Evolutionary conservation across 2,113 vertebrate species (phyloP).

Genomic region (Bolborhynchus lineola): DNA sequence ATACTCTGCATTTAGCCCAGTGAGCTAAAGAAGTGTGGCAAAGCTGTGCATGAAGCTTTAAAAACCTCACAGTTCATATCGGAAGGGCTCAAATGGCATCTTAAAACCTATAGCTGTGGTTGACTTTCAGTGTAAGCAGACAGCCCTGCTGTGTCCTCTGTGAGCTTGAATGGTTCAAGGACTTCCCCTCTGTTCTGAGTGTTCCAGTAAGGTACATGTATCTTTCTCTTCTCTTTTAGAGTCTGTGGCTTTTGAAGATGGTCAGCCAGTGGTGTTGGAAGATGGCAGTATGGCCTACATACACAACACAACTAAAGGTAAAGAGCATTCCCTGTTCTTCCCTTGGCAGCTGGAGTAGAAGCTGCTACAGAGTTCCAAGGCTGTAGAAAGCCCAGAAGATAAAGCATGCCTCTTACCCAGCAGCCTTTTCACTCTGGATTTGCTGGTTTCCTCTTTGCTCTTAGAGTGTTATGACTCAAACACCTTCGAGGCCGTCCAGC

Average conservation of each 20-base stretch:
- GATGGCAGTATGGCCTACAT: constrained; percentile 81
- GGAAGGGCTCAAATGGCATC: not conserved
- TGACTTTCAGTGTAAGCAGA: not conserved
- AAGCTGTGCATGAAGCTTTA: not conserved
- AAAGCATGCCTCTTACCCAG: not conserved
- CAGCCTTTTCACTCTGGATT: not conserved
- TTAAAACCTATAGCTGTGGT: not conserved
- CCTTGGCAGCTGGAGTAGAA: not conserved
- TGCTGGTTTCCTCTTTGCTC: not conserved
- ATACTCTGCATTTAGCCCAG: not conserved
- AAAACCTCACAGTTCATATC: not conserved
- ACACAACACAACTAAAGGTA: constrained; percentile 78
- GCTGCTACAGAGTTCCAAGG: not conserved
- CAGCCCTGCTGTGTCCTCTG: not conserved
- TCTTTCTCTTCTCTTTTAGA: constrained; percentile 49
- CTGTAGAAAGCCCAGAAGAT: not conserved
- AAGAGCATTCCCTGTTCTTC: not conserved
- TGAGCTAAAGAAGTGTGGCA: not conserved
- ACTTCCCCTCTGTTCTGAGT: not conserved
- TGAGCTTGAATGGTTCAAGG: not conserved
- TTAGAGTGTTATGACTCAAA: constrained; percentile 72
- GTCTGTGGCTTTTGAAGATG: constrained; percentile 78
- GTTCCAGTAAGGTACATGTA: not conserved
- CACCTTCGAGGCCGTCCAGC: constrained; percentile 76
- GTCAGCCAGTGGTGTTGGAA: constrained; percentile 80